A percentile compares a stretch with the other conserved stretches of the same genome.
Conservation (phyloP, 2,113 vertebrate species). For the Melanostigma gelatinosum region DNA sequence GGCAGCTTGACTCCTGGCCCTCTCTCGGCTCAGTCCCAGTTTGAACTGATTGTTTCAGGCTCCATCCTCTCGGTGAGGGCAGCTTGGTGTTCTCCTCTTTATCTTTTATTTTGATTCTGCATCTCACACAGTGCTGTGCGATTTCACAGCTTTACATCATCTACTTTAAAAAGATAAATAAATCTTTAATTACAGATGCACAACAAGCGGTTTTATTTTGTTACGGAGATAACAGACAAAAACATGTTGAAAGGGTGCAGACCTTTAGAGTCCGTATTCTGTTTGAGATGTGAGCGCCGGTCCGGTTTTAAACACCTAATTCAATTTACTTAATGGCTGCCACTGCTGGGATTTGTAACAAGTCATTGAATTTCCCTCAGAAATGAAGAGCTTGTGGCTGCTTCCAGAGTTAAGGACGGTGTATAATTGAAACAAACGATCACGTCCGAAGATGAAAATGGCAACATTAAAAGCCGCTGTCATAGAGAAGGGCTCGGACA, state of each 20-base stretch:
- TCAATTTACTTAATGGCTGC: background rate
- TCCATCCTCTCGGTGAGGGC: background rate
- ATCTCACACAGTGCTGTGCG: background rate
- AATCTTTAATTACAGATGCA: background rate
- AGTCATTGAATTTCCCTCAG: background rate
- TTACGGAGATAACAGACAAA: background rate
- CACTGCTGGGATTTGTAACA: background rate
- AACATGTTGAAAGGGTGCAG: background rate
- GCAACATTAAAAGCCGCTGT: too few species aligned
- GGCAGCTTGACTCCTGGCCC: slow-evolving; percentile 54
- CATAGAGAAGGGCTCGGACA: too few species aligned
- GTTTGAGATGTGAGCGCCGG: background rate
- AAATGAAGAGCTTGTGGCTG: background rate
- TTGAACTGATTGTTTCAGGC: slow-evolving; percentile 51
- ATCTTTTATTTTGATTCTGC: background rate
- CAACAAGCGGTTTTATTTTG: background rate
- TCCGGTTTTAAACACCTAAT: background rate
- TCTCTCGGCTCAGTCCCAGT: slow-evolving; percentile 37
- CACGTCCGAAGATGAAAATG: too few species aligned
- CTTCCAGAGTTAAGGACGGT: background rate
- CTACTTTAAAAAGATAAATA: background rate
- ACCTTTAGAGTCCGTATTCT: background rate
- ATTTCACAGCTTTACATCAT: background rate
- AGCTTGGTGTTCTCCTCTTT: background rate
- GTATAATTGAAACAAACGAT: background rate